Percentiles rank a stretch among this genome's conserved stretches.
Conservation (phyloP, 2,888 invertebrate species). For the Phortica okadai region DNA sequence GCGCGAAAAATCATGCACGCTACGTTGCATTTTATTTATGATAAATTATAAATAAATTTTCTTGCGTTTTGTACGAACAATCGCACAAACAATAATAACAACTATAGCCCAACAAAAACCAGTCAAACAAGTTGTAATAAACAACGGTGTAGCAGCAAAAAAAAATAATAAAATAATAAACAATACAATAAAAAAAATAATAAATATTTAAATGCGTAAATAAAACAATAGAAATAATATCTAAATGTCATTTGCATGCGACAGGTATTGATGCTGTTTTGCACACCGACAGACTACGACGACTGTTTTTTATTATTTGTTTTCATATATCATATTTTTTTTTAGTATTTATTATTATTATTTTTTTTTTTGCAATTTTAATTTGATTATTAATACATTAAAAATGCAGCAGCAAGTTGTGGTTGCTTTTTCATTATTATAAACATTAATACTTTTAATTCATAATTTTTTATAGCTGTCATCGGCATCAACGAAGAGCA, state of each 20-base stretch:
- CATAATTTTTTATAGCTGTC: too few relatives aligned
- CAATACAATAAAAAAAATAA: neutral
- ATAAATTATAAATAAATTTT: neutral
- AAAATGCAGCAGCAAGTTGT: too few relatives aligned
- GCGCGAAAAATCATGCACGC: neutral
- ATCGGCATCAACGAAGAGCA: too few relatives aligned
- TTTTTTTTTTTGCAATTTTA: too few relatives aligned
- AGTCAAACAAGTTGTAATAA: conserved; percentile 11
- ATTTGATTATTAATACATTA: too few relatives aligned
- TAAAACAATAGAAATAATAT: conserved; percentile 2
- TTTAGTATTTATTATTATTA: too few relatives aligned
- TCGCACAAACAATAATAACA: neutral
- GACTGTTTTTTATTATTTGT: too few relatives aligned
- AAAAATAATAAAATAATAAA: conserved; percentile 1
- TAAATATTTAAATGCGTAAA: neutral
- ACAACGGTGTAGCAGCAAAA: neutral
- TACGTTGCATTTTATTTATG: neutral
- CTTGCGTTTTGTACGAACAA: neutral
- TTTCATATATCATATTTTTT: too few relatives aligned
- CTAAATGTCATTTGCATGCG: conserved; percentile 17
- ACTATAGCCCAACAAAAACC: neutral
- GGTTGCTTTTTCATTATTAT: too few relatives aligned
- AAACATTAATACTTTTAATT: too few relatives aligned
- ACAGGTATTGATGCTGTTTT: neutral
- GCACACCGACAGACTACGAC: neutral